Base-by-base conservation (phyloP, 2,888 invertebrate genomes). In the Noctua pronuba region DNA sequence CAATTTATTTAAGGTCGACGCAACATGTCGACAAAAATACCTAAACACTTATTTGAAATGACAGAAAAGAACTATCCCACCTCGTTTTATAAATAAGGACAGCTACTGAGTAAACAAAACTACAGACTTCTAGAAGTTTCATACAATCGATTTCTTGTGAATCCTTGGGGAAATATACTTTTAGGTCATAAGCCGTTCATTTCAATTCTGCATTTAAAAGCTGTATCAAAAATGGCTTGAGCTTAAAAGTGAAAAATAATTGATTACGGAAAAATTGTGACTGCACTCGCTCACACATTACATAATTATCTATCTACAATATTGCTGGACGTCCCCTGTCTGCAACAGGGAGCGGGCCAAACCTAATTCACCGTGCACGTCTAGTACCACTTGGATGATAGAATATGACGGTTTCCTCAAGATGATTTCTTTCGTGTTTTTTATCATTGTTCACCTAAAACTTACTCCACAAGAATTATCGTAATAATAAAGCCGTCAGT, bases 401-500 rank as follows among this genome's bases (percentile, higher is more conserved):
- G 52, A n/a, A n/a, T 2, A 13, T 11, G 1, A n/a, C n/a, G n/a
- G 11, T n/a, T 13, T n/a, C 55, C 55, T 55, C 55, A n/a, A 11
- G 13, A n/a, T n/a, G n/a, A n/a, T 55, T 55, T 11, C n/a, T 52
- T 11, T 3, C 5, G n/a, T n/a, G 2, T 21, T 21, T 8, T 21
- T 8, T 8, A n/a, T 55, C 55, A 55, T 28, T 70, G 18, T 24
- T 74, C 3, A n/a, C 18, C 38, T 28, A 46, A 7, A 49, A 46
- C 38, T 28, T 66, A 24, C n/a, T 76, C 18, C 3, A 6, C 11
- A 11, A 44, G 11, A 77, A 60, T 62, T 41, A 55, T 41, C 24
- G 31, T 28, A 7, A 49, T 55, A 16, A 49, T 52, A 58, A 72
- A 60, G 35, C n/a, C 46, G n/a, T 52, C 52, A 35, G 66, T 79